A percentile compares a stretch with the other conserved stretches of the same genome.
phyloP scores from a whole-genome alignment of 2,113 vertebrate genomes.

The Eurystomus gularis region DNA sequence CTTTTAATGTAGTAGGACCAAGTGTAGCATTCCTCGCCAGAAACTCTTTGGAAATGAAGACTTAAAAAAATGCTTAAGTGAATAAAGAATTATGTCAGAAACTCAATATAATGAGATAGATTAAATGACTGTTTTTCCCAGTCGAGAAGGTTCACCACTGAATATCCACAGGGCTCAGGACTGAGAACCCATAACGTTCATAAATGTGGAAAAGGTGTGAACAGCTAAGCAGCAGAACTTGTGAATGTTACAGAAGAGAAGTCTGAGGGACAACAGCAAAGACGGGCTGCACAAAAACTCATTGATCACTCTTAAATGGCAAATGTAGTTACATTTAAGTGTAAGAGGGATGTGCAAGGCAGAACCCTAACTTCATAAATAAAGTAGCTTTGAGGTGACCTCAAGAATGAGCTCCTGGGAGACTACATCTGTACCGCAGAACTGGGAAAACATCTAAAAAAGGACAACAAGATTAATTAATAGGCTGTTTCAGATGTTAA shows the following conservation, averaged over 20 bases:
- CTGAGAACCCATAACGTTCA: not conserved
- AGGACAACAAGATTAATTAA: not conserved
- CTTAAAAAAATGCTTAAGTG: no score
- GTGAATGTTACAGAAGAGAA: not conserved
- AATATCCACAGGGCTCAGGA: not conserved
- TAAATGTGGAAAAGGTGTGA: not conserved
- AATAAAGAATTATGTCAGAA: no score
- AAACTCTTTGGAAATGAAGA: no score
- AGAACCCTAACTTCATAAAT: not conserved
- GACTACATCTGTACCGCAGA: not conserved
- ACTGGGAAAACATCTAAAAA: not conserved
- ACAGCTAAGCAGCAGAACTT: not conserved
- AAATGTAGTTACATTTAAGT: not conserved
- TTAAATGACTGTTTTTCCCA: no score
- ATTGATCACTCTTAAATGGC: not conserved
- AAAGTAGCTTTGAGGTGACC: not conserved
- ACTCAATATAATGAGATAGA: no score
- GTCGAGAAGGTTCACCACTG: not conserved
- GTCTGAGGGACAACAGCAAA: not conserved
- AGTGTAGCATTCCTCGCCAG: no score
- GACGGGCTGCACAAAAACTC: not conserved
- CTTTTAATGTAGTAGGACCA: no score
- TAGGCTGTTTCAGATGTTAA: not conserved
- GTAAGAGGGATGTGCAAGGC: not conserved
- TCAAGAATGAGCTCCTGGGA: no score